Evolutionary conservation across 64 coral and sea anemone species (phyloP), one percentile per base, ranked within the genome.

Genomic region (Stylophora pistillata): DNA sequence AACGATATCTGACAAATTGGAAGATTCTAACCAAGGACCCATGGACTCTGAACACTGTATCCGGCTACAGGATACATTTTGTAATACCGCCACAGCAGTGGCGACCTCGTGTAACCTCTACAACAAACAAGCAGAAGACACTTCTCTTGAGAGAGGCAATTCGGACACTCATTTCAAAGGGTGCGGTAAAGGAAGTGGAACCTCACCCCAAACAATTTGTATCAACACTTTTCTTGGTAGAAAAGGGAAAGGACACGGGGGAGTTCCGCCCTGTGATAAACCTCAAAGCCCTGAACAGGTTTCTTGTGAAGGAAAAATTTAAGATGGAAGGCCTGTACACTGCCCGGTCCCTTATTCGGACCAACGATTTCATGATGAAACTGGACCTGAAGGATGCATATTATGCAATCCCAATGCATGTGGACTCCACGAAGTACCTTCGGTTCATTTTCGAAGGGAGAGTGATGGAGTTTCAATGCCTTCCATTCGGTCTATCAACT

Each of bases 321-420:
- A 55, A 55, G n/a, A n/a, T n/a, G n/a, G n/a, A n/a, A n/a, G n/a
- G n/a, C n/a, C n/a, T n/a, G n/a, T n/a, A n/a, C n/a, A n/a, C n/a
- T n/a, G n/a, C n/a, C n/a, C n/a, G n/a, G n/a, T 86, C 85, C 52
- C 88, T 89, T 15, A 30, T 71, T 37, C 74, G 28, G 16, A 13
- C 55, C 21, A 52, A 53, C 0, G 62, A 89, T 47, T 89, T 25
- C 31, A 80, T 85, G 71, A 74, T 65, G 53, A 85, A 91, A 85
- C 52, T 85, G 12, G 71, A 85, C 20, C 70, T 85, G 71, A 85
- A 91, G 89, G 79, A 85, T 71, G 71, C 79, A 28, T 76, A 63
- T 55, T 91, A 75, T 31, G 55, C 75, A 37, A 15, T 86, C 20
- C 7, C 68, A n/a, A 69, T 86, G 5, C 64, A 86, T 30, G 25